Evolutionary conservation across 2,797 vertebrate species (phyloP).

Genomic region (Onychomys torridus): DNA sequence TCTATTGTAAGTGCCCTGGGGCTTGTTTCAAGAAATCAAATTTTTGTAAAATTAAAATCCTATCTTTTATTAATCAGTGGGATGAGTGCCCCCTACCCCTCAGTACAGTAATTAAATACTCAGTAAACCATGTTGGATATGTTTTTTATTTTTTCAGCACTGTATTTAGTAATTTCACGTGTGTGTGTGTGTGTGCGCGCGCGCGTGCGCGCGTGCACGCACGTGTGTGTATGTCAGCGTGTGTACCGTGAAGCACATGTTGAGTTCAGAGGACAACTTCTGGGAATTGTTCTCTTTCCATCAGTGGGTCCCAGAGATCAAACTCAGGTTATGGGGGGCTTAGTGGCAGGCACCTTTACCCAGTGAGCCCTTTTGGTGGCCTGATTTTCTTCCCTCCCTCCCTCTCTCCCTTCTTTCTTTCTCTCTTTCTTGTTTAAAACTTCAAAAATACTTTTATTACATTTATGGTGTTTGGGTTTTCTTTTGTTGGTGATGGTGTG

Average conservation of each 20-base stretch:
- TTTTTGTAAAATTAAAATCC: background rate
- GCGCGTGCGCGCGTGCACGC: too few relatives aligned
- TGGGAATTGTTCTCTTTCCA: background rate
- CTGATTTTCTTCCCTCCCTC: background rate
- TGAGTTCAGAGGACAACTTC: background rate
- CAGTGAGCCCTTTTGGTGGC: background rate
- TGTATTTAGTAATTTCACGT: background rate
- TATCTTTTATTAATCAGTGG: background rate
- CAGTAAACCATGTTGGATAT: background rate
- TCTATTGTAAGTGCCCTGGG: background rate
- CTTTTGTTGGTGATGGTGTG: background rate
- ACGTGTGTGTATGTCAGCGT: too few relatives aligned
- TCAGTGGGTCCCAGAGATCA: background rate
- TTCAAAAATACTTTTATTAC: background rate
- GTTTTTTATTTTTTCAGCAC: background rate
- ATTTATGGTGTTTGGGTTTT: background rate
- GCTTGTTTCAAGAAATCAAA: constrained; percentile 18
- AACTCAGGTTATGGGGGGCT: background rate
- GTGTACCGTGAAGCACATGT: background rate
- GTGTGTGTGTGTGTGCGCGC: background rate
- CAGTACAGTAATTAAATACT: constrained; percentile 46
- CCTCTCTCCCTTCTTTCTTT: too few relatives aligned
- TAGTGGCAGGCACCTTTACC: background rate
- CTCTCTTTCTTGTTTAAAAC: background rate
- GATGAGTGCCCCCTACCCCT: background rate